These are phyloP conservation scores for Nannoperca australis DNA, from an alignment of 2,797 vertebrate genomes.

Conservation along the genomic window DNA sequence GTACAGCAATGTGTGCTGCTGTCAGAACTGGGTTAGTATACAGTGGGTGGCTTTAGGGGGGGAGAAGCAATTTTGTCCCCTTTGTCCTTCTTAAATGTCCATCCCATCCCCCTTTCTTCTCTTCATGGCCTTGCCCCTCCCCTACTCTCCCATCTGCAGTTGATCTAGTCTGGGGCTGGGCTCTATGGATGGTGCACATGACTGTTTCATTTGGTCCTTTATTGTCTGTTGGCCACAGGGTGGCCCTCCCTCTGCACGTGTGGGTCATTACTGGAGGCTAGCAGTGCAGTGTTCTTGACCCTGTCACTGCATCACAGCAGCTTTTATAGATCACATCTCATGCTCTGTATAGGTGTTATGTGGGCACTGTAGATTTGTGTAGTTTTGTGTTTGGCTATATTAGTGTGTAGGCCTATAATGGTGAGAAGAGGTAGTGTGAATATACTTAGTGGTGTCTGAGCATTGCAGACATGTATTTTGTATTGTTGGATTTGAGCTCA, in stretches of 20 bases:
- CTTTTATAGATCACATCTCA: slow-evolving; percentile 29
- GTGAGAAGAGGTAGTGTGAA: slow-evolving; percentile 35
- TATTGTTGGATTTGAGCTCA: not conserved
- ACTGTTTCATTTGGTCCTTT: slow-evolving; percentile 35
- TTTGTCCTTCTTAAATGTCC: slow-evolving; percentile 65
- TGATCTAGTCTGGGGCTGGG: slow-evolving; percentile 30
- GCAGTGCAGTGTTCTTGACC: slow-evolving; percentile 66
- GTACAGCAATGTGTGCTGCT: slow-evolving; percentile 44
- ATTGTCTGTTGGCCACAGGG: slow-evolving; percentile 69
- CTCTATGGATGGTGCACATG: slow-evolving; percentile 43
- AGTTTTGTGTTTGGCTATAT: slow-evolving; percentile 21
- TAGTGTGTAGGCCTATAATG: slow-evolving; percentile 2
- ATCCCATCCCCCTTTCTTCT: slow-evolving; percentile 46
- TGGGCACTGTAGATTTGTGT: slow-evolving; percentile 20
- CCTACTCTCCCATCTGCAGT: slow-evolving; percentile 15
- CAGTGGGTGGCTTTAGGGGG: slow-evolving; percentile 51
- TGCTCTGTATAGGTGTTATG: slow-evolving; percentile 29
- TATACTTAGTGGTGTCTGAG: slow-evolving; percentile 6
- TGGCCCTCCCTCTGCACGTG: slow-evolving; percentile 70
- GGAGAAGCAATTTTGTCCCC: slow-evolving; percentile 39
- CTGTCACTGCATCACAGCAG: slow-evolving; percentile 47
- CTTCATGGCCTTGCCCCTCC: slow-evolving; percentile 3
- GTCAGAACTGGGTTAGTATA: slow-evolving; percentile 68
- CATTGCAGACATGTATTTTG: not conserved
- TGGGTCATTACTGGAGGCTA: slow-evolving; percentile 60